Evolutionary conservation across 2,113 vertebrate species (phyloP).

Genomic region (pig (Sus scrofa)): DNA sequence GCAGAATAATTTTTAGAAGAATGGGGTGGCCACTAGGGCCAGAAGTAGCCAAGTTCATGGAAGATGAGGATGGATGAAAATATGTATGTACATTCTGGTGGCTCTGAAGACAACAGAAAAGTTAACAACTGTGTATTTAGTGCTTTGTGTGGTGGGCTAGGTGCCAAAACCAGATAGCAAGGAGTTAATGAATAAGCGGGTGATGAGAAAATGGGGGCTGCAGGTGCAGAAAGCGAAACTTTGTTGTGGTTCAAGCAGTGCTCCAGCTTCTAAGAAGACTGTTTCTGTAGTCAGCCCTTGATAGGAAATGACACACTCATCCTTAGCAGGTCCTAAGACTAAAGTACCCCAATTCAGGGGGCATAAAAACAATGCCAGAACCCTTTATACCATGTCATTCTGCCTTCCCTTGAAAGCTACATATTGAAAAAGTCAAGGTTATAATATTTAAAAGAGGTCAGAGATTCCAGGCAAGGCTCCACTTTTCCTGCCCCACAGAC

Average conservation of each 20-base stretch:
- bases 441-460: background rate
- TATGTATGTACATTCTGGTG: background rate
- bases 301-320: background rate
- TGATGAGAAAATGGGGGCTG: background rate
- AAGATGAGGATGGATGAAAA: background rate
- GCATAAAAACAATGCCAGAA: background rate
- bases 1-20: background rate
- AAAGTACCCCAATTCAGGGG: background rate
- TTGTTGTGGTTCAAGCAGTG: background rate
- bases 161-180: background rate
- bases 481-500: background rate
- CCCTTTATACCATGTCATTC: background rate
- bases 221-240: background rate
- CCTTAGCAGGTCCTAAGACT: background rate
- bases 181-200: background rate
- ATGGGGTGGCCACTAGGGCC: background rate
- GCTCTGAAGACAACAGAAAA: background rate
- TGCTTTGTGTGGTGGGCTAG: background rate
- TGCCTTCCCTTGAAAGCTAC: background rate
- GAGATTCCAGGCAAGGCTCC: background rate
- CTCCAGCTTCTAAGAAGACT: constrained; percentile 8
- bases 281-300: background rate
- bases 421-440: background rate
- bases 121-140: background rate
- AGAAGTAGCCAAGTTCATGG: background rate